Evolutionary conservation across 2,888 invertebrate species (phyloP).

Genomic region (Diploptera punctata): DNA sequence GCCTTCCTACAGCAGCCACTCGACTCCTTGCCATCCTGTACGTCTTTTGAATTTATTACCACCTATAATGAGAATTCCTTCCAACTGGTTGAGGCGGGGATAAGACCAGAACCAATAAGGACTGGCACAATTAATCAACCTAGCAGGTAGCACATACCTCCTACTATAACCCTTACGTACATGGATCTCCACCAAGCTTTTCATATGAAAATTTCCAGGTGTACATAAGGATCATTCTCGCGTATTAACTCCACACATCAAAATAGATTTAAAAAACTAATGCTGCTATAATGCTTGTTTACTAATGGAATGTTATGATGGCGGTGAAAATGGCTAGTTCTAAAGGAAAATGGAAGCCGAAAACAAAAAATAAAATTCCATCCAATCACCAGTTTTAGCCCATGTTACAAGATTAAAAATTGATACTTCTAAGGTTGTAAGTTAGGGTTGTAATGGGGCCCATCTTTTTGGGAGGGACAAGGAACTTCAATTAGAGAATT

Average conservation of each 20-base stretch:
- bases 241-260: neutral
- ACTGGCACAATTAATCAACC: conserved; percentile 28
- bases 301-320: neutral
- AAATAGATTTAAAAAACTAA: neutral
- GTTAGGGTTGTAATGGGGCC: neutral
- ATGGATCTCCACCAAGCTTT: neutral
- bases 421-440: neutral
- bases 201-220: neutral
- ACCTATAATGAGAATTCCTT: conserved; percentile 24
- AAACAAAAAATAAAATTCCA: neutral
- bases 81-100: neutral
- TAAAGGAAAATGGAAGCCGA: neutral
- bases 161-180: neutral
- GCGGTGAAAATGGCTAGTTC: neutral
- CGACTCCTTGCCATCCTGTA: conserved; percentile 14
- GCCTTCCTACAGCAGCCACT: neutral
- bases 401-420: neutral
- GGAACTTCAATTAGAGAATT: neutral
- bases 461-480: neutral
- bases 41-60: conserved; percentile 20
- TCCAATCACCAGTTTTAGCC: neutral
- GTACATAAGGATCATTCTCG: conserved; percentile 13
- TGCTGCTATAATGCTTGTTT: neutral
- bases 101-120: conserved; percentile 31
- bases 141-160: neutral